These are phyloP conservation scores for Cliona cf. orientalis DNA, from an alignment of 37 sponge, comb jelly and placozoan genomes.

Conservation along the genomic window DNA sequence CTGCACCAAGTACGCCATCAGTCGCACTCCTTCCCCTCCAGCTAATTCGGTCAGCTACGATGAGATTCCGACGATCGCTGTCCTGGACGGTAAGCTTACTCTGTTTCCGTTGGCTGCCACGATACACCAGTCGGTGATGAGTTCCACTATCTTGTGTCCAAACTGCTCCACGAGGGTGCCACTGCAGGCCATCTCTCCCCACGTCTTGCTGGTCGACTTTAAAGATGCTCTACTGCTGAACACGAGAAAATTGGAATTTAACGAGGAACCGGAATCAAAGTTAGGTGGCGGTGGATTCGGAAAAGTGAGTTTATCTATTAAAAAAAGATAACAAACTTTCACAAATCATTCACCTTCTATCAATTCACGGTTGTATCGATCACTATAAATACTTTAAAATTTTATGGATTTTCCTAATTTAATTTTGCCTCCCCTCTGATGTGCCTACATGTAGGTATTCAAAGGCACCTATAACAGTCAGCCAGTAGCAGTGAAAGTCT, in stretches of 20 bases:
- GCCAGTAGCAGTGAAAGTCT: conserved; percentile 69
- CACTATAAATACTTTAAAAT: background rate
- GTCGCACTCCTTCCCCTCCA: background rate
- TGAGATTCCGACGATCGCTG: background rate
- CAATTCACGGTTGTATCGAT: no score
- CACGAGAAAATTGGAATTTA: conserved; percentile 7
- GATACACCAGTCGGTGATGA: conserved; percentile 8
- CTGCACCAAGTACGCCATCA: conserved; percentile 13
- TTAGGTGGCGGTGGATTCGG: conserved; percentile 65
- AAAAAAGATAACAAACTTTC: background rate
- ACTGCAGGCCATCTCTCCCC: conserved; percentile 34
- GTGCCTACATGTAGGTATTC: conserved; percentile 39
- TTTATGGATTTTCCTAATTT: background rate
- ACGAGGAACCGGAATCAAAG: background rate
- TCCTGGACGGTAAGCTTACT: conserved; percentile 25
- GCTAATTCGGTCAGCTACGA: background rate
- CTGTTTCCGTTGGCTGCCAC: conserved; percentile 35
- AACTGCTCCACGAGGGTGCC: conserved; percentile 17
- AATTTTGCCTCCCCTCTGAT: background rate
- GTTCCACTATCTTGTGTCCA: conserved; percentile 24
- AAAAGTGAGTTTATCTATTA: conserved; percentile 31
- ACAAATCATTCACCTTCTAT: background rate
- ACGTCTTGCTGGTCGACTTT: conserved; percentile 61
- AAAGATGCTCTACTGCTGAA: conserved; percentile 38
- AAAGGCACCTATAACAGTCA: conserved; percentile 32